phyloP scores from a whole-genome alignment of 2,797 vertebrate species.

The Microchirus variegatus region DNA sequence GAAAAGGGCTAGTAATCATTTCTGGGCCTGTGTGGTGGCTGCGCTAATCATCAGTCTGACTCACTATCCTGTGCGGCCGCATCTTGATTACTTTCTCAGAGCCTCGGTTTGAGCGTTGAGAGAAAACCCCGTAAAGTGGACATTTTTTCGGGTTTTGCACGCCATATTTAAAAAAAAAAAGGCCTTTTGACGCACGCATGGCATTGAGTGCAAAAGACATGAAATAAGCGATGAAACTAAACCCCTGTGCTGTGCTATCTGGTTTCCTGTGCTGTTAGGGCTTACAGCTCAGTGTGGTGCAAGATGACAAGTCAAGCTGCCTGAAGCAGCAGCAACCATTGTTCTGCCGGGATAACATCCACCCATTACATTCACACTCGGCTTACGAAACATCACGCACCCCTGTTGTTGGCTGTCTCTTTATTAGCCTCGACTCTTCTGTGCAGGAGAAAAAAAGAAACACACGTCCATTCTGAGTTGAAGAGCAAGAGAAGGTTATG shows the following conservation, averaged over 20 bases:
- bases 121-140: slow-evolving; percentile 23
- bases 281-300: slow-evolving; percentile 50
- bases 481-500: slow-evolving; percentile 22
- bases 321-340: slow-evolving; percentile 62
- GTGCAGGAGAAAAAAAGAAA: slow-evolving; percentile 10
- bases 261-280: slow-evolving; percentile 49
- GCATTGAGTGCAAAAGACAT: slow-evolving; percentile 4
- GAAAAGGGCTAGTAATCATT: slow-evolving; percentile 58
- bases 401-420: slow-evolving; percentile 59
- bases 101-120: slow-evolving; percentile 16
- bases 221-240: slow-evolving; percentile 48
- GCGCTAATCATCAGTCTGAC: slow-evolving; percentile 59
- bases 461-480: slow-evolving; percentile 17
- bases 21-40: slow-evolving; percentile 49
- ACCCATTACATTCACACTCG: slow-evolving; percentile 55
- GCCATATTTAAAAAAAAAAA: background rate
- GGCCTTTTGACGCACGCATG: slow-evolving; percentile 13
- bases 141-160: slow-evolving; percentile 31
- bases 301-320: slow-evolving; percentile 57
- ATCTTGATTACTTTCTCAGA: slow-evolving; percentile 64
- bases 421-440: slow-evolving; percentile 58
- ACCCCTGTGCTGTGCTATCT: slow-evolving; percentile 51
- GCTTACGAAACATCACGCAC: slow-evolving; percentile 56
- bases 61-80: slow-evolving; percentile 55
- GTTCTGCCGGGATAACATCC: slow-evolving; percentile 65